Conservation (phyloP, 2,888 invertebrate genomes). For the Mamestra brassicae region DNA sequence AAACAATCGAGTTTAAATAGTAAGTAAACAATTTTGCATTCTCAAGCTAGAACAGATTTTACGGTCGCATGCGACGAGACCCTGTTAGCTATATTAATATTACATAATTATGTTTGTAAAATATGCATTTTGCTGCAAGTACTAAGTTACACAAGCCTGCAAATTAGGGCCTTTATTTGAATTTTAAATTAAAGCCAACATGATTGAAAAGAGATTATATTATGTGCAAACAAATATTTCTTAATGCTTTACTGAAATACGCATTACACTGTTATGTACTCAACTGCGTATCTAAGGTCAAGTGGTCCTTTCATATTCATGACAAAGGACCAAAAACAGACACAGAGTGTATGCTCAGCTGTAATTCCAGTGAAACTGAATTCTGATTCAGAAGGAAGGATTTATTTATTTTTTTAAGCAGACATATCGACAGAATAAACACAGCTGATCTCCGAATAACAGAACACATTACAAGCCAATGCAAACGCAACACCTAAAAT, state of each 20-base stretch:
- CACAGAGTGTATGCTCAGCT: not conserved
- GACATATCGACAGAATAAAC: not conserved
- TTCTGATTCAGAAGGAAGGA: not conserved
- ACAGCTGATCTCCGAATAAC: not conserved
- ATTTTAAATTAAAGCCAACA: conserved; percentile 27
- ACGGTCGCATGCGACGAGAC: conserved; percentile 38
- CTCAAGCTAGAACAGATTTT: conserved; percentile 54
- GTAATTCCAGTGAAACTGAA: not conserved
- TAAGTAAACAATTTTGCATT: conserved; percentile 53
- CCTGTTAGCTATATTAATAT: conserved; percentile 38
- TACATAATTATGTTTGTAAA: conserved; percentile 46
- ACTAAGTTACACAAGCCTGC: conserved; percentile 38
- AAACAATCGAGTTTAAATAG: conserved; percentile 56
- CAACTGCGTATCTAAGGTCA: too few relatives aligned
- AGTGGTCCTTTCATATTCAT: too few relatives aligned
- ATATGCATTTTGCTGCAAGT: conserved; percentile 43
- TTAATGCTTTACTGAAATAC: too few relatives aligned
- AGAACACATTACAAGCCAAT: not conserved
- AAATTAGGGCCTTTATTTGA: conserved; percentile 22
- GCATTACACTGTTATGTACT: too few relatives aligned
- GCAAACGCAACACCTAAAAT: not conserved
- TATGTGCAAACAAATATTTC: too few relatives aligned
- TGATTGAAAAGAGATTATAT: conserved; percentile 10
- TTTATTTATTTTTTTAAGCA: not conserved
- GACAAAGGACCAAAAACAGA: too few relatives aligned